Base-by-base conservation (phyloP, 2,888 invertebrate genomes). In the Andrena bucephala region DNA sequence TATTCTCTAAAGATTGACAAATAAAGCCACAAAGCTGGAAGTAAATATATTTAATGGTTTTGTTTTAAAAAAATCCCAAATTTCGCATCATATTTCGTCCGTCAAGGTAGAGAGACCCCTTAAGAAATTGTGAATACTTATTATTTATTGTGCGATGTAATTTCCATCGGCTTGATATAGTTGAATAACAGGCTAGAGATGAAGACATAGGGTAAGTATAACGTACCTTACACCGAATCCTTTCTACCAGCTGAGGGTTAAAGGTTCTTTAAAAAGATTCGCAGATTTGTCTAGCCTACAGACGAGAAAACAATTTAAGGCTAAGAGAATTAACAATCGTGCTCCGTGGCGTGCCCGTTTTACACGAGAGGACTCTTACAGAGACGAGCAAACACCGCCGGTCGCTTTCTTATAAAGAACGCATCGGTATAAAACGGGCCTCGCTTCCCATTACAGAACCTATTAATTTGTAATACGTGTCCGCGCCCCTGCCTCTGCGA, bases 281-380 rank as follows among this genome's bases (percentile, higher is more conserved):
- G 10, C 63, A 31, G 69, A 42, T 48, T 57, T 42, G 62, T 52
- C 69, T 65, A 76, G 24, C 71, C 62, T 71, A 74, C 69, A 62
- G 67, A 81, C 69, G 81, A 67, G 67, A 69, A 83, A 83, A 83
- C 83, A 83, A 83, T 77, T 83, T 57, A 73, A 65, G 60, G 83
- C 77, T 83, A 73, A 59, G 54, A 68, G 69, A 77, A 77, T 84
- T 59, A 76, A 81, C 81, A 66, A 84, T 78, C 31, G 59, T 52
- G 42, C 42, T 69, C 70, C 20, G 62, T 65, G 75, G 54, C 72
- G 72, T 84, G 81, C 67, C 52, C 81, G 70, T 72, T 81, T 76
- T 73, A 68, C 31, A 36, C 75, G 29, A 66, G 72, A 79, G 54
- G 59, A 68, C 63, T 57, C 16, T 59, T 10, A 73, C 74, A 65